Evolutionary conservation across 1,140 invertebrate genomes (phyloP), one percentile per base, ranked within the genome.

Genomic region (Stenopsyche tienmushanensis): DNA sequence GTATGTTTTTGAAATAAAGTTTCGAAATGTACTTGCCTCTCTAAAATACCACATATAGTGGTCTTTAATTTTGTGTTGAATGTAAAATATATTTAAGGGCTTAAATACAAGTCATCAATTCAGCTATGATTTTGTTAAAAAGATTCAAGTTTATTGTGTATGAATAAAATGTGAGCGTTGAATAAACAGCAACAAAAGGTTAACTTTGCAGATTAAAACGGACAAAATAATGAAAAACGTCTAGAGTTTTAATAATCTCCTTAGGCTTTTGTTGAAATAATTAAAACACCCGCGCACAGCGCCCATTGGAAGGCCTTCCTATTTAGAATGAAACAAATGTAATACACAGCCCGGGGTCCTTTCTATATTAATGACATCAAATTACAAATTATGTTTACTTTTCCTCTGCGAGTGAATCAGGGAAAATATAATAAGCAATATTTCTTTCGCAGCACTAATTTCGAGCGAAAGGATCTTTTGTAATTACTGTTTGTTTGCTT

Each of bases 381-480:
- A 64, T 64, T 64, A 64, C 62, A 64, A 64, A 64, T 64, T 64
- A 54, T 54, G 62, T 64, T 63, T 63, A 39, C 49, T 53, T 53
- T 29, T 21, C 24, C 10, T 10, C 26, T 15, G 60, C 29, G 20
- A 60, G 18, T 60, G 41, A 62, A 62, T 62, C 59, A 62, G 13
- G 26, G 44, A 26, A 64, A 64, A 64, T 54, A 64, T 64, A 64
- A 64, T 64, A 64, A 64, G 62, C 62, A 44, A 44, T 54, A 53
- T 64, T 54, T 44, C 47, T 64, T 47, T 47, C 23, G 57, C 15
- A 20, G 39, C 42, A 25, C 57, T 57, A 42, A 57, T 57, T 45
- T 60, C 57, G 18, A 20, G 18, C 53, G 21, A 21, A 21, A 21
- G 53, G 44, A 60, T 60, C 57, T 60, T 44, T 26, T 47, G 57